Conservation (phyloP, 2,888 invertebrate species). For the Neria commutata region DNA sequence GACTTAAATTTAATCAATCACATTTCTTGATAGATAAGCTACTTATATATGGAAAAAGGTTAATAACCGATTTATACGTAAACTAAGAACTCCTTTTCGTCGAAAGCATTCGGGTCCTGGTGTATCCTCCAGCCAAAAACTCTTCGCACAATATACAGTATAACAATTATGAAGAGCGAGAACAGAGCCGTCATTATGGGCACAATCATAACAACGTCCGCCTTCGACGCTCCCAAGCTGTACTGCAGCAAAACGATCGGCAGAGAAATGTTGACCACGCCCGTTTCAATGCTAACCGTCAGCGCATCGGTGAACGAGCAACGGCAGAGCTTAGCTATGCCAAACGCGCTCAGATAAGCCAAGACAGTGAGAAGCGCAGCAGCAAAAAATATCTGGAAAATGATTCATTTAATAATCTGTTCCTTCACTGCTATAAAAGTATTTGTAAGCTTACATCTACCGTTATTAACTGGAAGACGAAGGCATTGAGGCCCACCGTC, state of each 20-base stretch:
- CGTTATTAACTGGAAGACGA: conserved; percentile 76
- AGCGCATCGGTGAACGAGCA: conserved; percentile 70
- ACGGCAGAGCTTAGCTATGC: conserved; percentile 67
- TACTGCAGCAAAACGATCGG: conserved; percentile 83
- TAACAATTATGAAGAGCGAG: conserved; percentile 81
- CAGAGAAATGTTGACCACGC: conserved; percentile 89
- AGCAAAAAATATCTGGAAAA: conserved; percentile 67
- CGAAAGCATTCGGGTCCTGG: conserved; percentile 33
- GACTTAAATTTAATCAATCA: too few relatives aligned
- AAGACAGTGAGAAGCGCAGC: conserved; percentile 81
- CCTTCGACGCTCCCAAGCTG: conserved; percentile 74
- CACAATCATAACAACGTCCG: conserved; percentile 83
- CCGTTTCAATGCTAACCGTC: conserved; percentile 87
- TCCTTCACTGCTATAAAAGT: too few relatives aligned
- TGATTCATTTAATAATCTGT: conserved; percentile 11
- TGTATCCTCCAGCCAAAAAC: conserved; percentile 49
- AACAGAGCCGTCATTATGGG: conserved; percentile 87
- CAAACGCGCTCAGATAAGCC: conserved; percentile 73
- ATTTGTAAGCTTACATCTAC: too few relatives aligned
- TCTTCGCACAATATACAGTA: conserved; percentile 66
- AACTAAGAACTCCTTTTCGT: conserved; percentile 32
- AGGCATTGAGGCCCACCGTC: conserved; percentile 82
- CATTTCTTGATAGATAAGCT: too few relatives aligned
- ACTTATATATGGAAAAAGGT: too few relatives aligned
- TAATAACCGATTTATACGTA: too few relatives aligned